A percentile compares a stretch with the other conserved stretches of the same genome.
Evolutionary conservation across 2,888 invertebrate species (phyloP).

Genomic region (Sycophila texana): DNA sequence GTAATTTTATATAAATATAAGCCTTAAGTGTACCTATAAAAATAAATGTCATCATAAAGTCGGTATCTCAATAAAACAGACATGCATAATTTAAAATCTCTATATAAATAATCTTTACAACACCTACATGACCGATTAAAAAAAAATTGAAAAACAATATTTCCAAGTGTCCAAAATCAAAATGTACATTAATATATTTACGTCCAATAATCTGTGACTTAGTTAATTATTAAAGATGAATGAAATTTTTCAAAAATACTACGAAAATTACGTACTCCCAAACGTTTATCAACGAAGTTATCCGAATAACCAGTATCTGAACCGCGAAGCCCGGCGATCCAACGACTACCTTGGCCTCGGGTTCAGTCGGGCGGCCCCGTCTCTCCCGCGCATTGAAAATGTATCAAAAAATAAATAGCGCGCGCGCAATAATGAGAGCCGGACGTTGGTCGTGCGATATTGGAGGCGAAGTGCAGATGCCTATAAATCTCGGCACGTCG

Average conservation of each 20-base stretch:
- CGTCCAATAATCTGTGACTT: too few relatives aligned
- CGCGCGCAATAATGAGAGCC: constrained; percentile 30
- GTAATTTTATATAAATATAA: not conserved
- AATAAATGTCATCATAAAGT: not conserved
- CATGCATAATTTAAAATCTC: not conserved
- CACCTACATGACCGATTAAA: too few relatives aligned
- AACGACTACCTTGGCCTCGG: not conserved
- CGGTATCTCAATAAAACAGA: not conserved
- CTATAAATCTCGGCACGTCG: constrained; percentile 35
- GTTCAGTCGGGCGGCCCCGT: not conserved
- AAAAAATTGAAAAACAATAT: too few relatives aligned
- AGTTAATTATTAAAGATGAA: too few relatives aligned
- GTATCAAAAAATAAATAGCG: not conserved
- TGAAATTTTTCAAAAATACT: not conserved
- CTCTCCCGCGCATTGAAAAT: not conserved
- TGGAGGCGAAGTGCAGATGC: not conserved
- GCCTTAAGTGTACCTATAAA: not conserved
- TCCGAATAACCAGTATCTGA: not conserved
- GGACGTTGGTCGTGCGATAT: not conserved
- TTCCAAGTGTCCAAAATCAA: too few relatives aligned
- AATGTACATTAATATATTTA: too few relatives aligned
- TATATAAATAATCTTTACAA: too few relatives aligned
- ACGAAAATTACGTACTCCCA: not conserved
- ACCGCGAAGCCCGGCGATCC: not conserved
- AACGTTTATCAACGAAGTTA: not conserved